phyloP scores from a whole-genome alignment of 2,888 invertebrate genomes.

The Spisula subtruncata region DNA sequence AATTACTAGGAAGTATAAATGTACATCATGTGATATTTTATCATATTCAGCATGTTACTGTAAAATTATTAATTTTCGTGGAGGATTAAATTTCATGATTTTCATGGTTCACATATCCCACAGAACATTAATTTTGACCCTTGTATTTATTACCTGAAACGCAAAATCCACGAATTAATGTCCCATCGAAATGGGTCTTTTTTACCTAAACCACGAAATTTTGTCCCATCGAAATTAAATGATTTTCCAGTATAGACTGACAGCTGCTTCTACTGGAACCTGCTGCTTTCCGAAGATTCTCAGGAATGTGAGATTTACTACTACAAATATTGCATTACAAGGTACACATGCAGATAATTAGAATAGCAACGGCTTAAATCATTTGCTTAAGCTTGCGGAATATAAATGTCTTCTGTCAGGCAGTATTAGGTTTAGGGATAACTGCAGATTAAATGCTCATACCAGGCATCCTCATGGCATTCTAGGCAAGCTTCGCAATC shows the following conservation, averaged over 20 bases:
- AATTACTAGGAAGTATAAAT: no score
- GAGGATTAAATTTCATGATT: no score
- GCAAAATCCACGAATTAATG: no score
- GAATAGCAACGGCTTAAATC: constrained; percentile 5
- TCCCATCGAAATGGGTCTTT: no score
- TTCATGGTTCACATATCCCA: no score
- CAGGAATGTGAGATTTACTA: constrained; percentile 13
- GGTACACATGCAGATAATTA: constrained; percentile 27
- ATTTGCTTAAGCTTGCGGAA: background rate
- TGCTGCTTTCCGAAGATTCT: background rate
- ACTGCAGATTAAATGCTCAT: constrained; percentile 16
- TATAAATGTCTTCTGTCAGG: constrained; percentile 4
- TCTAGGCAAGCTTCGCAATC: background rate
- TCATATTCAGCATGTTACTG: background rate
- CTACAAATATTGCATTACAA: constrained; percentile 13
- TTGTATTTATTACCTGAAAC: no score
- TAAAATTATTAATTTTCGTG: no score
- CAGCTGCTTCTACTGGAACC: background rate
- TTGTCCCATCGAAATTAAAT: no score
- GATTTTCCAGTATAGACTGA: no score
- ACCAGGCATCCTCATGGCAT: background rate
- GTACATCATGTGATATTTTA: background rate
- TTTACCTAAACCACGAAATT: no score
- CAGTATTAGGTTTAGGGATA: background rate
- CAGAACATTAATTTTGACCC: no score